A percentile compares a stretch with the other conserved stretches of the same genome.
These are phyloP conservation scores for Sarcophaga variegata DNA, from an alignment of 2,888 invertebrate genomes.

Conservation along the genomic window DNA sequence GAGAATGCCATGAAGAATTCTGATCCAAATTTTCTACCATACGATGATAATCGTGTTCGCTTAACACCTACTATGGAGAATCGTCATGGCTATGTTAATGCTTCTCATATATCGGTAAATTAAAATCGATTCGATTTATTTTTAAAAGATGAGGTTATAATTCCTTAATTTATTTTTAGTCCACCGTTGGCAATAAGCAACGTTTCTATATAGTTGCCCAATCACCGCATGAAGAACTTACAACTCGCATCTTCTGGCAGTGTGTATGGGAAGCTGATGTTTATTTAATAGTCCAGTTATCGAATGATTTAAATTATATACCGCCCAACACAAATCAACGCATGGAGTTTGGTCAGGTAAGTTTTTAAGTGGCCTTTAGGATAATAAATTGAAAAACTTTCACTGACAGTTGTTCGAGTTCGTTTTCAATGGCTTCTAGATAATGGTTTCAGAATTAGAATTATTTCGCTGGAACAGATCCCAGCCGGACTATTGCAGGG, in stretches of 20 bases:
- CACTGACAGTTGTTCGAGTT: too few species aligned
- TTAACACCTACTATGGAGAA: constrained; percentile 92
- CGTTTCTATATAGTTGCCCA: constrained; percentile 90
- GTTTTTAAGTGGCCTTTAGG: constrained; percentile 27
- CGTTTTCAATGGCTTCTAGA: too few species aligned
- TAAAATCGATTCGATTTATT: background rate
- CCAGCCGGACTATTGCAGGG: too few species aligned
- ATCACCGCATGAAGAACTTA: constrained; percentile 78
- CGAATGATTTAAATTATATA: constrained; percentile 85
- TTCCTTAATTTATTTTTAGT: constrained; percentile 82
- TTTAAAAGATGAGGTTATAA: background rate
- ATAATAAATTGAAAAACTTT: too few species aligned
- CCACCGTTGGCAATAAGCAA: constrained; percentile 91
- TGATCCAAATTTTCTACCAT: constrained; percentile 88
- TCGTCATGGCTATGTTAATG: constrained; percentile 95
- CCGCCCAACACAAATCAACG: constrained; percentile 84
- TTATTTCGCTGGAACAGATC: too few species aligned
- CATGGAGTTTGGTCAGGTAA: constrained; percentile 86
- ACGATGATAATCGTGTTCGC: constrained; percentile 92
- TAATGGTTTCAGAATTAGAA: too few species aligned
- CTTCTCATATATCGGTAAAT: constrained; percentile 92
- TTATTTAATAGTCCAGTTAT: constrained; percentile 90
- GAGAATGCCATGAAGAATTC: constrained; percentile 84
- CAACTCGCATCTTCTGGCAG: constrained; percentile 89
- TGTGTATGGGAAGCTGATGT: constrained; percentile 95